Percentiles rank a stretch among this genome's conserved stretches.
These are phyloP conservation scores for Cephus cinctus DNA, from an alignment of 1,140 invertebrate genomes.

Conservation along the genomic window DNA sequence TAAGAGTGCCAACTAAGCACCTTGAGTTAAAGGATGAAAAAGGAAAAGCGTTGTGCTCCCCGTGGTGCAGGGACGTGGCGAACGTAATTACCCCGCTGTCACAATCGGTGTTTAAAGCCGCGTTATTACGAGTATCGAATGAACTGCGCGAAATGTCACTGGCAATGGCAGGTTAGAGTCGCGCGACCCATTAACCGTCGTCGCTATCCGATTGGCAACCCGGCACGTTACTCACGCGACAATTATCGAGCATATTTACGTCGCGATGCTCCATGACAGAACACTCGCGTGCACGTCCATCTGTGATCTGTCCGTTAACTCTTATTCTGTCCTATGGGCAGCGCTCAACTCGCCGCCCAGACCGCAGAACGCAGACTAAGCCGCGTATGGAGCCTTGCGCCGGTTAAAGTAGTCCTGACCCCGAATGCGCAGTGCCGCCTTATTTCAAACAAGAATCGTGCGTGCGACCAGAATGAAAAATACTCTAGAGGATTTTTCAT, in stretches of 20 bases:
- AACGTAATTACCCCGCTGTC: not conserved
- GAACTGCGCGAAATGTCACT: conserved; percentile 1
- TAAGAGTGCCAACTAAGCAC: too few relatives aligned
- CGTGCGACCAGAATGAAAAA: too few relatives aligned
- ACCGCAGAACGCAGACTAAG: conserved; percentile 23
- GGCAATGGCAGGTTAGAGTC: not conserved
- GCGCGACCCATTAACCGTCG: conserved; percentile 17
- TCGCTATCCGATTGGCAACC: conserved; percentile 22
- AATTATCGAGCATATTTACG: conserved; percentile 25
- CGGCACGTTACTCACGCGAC: conserved; percentile 17
- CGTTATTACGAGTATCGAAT: not conserved
- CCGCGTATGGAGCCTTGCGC: not conserved
- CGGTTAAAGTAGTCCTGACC: not conserved
- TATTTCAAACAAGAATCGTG: too few relatives aligned
- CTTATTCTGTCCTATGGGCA: conserved; percentile 17
- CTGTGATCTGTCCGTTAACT: conserved; percentile 30
- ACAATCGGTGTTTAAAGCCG: not conserved
- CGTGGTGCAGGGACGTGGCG: conserved; percentile 10
- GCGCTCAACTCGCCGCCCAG: conserved; percentile 27
- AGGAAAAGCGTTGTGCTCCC: too few relatives aligned
- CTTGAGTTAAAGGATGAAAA: too few relatives aligned
- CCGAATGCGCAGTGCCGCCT: too few relatives aligned
- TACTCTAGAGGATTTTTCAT: too few relatives aligned
- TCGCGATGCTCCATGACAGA: conserved; percentile 34
- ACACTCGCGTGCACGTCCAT: conserved; percentile 34